Conservation (phyloP, 1,140 invertebrate genomes). For the Cotesia typhae region DNA sequence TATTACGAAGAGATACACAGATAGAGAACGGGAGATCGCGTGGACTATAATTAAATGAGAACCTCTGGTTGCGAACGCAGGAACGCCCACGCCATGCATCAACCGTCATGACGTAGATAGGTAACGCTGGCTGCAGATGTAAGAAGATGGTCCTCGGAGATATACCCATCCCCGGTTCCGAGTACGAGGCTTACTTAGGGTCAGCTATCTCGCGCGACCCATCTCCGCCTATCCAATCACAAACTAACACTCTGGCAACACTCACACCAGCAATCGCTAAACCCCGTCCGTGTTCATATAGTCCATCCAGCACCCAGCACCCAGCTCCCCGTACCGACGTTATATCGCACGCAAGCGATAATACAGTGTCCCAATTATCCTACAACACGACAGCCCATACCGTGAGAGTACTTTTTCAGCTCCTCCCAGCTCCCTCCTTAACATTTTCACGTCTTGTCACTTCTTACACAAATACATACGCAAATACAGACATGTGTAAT, state of each 20-base stretch:
- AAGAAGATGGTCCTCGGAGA: conserved; percentile 64
- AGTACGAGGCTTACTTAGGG: conserved; percentile 47
- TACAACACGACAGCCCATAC: conserved; percentile 53
- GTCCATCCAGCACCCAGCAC: conserved; percentile 41
- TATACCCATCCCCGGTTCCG: conserved; percentile 46
- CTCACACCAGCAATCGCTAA: too few relatives aligned
- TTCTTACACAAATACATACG: conserved; percentile 15
- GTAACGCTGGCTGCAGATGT: conserved; percentile 60
- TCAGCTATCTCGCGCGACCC: conserved; percentile 66
- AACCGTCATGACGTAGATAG: conserved; percentile 61
- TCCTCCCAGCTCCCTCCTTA: conserved; percentile 46
- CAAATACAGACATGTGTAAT: neutral
- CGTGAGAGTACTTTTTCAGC: conserved; percentile 56
- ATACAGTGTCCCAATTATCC: conserved; percentile 61
- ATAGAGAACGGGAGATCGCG: conserved; percentile 6
- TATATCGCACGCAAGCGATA: conserved; percentile 56
- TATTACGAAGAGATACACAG: neutral
- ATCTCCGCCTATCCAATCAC: conserved; percentile 67
- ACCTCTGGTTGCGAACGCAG: conserved; percentile 56
- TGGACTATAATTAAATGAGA: conserved; percentile 59
- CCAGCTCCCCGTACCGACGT: conserved; percentile 43
- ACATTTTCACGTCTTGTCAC: conserved; percentile 8
- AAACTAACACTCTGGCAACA: conserved; percentile 42
- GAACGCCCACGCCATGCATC: conserved; percentile 66
- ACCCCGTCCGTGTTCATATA: too few relatives aligned